Base-by-base conservation (phyloP, 1,140 invertebrate species). In the Nylanderia fulva region DNA sequence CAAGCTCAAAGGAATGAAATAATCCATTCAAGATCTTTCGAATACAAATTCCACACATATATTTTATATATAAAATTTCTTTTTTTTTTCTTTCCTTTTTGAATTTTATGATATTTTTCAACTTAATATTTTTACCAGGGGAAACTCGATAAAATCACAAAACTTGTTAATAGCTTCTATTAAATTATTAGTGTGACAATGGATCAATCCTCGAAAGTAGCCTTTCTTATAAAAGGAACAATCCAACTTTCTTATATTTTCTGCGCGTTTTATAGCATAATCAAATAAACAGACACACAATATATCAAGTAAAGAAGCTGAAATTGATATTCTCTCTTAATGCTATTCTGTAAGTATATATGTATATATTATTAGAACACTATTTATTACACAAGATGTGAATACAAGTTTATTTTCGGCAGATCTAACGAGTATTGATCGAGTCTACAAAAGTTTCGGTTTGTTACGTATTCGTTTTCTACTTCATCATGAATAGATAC, bases 201-300 rank as follows among this genome's bases (percentile, higher is more conserved):
- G 86, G 86, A 87, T 90, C 88, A 92, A 93, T 91, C 86, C 74
- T 92, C 87, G 69, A 92, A 92, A 79, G 89, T 75, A 80, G 88
- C 87, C 80, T 89, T 86, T 88, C 87, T 92, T 88, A 88, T 76
- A 92, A 90, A 90, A 93, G 82, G 86, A 92, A 90, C 91, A 93
- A 90, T 93, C 89, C 86, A 93, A 89, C 86, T 88, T 91, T 85
- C 77, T 77, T 91, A 90, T 86, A 48, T 74, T 83, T 82, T 89
- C 48, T 85, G 85, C 83, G 58, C 56, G 48, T 88, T 84, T 82
- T 85, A 90, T 77, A 80, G 24, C 87, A 84, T 82, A 86, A 86
- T 87, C 90, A 85, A 92, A 91, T 90, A 90, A 92, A 90, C 88
- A 87, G 85, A 91, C 90, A 90, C 85, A 72, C 87, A 56, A 72